Base-by-base conservation (phyloP, 2,888 invertebrate genomes). In the Dolichopus griseipennis region DNA sequence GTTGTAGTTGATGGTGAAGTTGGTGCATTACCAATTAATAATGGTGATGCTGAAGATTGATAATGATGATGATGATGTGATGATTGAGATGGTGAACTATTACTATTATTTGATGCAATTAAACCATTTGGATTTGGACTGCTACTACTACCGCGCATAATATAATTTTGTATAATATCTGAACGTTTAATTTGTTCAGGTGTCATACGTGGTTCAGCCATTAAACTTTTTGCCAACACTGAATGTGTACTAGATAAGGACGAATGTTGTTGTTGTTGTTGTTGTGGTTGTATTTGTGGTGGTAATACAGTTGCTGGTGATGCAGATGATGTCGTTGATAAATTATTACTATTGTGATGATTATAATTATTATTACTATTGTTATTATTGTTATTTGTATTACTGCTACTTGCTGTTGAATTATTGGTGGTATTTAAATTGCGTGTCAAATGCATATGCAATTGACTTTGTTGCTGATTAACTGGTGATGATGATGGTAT, bases 121-220 rank as follows among this genome's bases (percentile, higher is more conserved):
- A 76, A 68, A 20, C 72, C 72, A 41, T 72, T 73, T 52, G 20
- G 68, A 63, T 27, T 63, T 27, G 22, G 27, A 15, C 37, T 64
- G 66, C 73, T 73, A 67, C 72, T 72, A n/a, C 74, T 64, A 10
- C 18, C 20, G 4, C 92, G 87, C 88, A 94, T 92, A 80, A 95
- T 92, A 82, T 92, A 93, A 79, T 91, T 93, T 82, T 94, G 94
- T 78, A 95, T 93, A 77, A 94, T 90, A 81, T 95, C 95, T 52
- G 93, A 92, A 76, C 93, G 89, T 81, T 94, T 93, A 82, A 93
- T 86, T 83, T 94, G 93, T 82, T 95, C 95, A 67, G 93, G 92
- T 64, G 93, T 94, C 92, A 94, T 93, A 74, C 93, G 86, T 9
- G 95, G 94, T n/a, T 93, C 93, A 78, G 93, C 94, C 90, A 93